Evolutionary conservation across 2,797 vertebrate genomes (phyloP), one percentile per base, ranked within the genome.

Genomic region (Prionace glauca): DNA sequence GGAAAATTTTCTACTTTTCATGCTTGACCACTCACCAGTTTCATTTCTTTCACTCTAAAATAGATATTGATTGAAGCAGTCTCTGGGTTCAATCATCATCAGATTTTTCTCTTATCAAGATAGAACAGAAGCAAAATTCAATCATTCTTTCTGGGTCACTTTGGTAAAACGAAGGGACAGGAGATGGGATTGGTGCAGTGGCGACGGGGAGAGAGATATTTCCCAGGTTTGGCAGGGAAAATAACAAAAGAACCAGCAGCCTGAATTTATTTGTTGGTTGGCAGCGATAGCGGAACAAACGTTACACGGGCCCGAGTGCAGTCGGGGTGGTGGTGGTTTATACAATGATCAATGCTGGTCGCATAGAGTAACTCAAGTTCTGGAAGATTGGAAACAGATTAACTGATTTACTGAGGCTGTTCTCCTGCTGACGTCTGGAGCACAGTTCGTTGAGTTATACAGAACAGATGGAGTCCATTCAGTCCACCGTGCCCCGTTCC

Each of bases 61-160:
- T 95, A 45, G 93, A 74, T 95, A 95, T 95, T 60, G 93, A 95
- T 95, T 77, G 93, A 77, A 95, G 26, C 45, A 74, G 93, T 95
- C 93, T 20, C 67, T 56, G 29, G 45, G 26, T 77, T 95, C 93
- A 72, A 72, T 77, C 71, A 72, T 72, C 36, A 95, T 95, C 71
- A 95, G 26, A 95, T 77, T 95, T 95, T 77, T 56, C 45, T 77
- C 24, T 95, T 56, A 95, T 95, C 93, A 60, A 77, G 26, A 74
- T 95, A 16, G 71, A 41, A 69, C 26, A 69, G 22, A 22, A 77
- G 26, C 71, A 77, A 95, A 50, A 95, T 74, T 45, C 41, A 95
- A 50, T 95, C 92, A 72, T 24, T 18, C 67, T 94, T 69, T 72
- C 69, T 94, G 67, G 67, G 3, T 41, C 18, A 1, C 36, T 7